A percentile compares a stretch with the other conserved stretches of the same genome.
These are phyloP conservation scores for Chionoecetes opilio DNA, from an alignment of 1,140 invertebrate genomes.

Conservation along the genomic window DNA sequence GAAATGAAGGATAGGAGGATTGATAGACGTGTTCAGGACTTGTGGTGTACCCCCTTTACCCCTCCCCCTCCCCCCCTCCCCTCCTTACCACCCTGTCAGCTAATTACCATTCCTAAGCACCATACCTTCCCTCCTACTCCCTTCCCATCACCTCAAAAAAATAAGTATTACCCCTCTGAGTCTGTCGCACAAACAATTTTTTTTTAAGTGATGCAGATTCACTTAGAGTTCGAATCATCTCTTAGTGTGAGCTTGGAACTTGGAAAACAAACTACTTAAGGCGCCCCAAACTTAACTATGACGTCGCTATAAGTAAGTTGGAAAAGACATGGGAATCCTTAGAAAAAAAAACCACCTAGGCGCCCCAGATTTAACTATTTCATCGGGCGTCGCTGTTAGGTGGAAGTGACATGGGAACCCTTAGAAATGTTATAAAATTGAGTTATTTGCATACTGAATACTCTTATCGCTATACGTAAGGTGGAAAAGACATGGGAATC, in stretches of 20 bases:
- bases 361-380: no score
- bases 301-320: no score
- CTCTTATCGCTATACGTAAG: no score
- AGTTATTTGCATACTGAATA: no score
- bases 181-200: neutral
- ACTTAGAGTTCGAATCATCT: slow-evolving; percentile 5
- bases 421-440: no score
- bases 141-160: neutral
- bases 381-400: no score
- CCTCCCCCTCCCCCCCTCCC: neutral
- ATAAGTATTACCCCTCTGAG: neutral
- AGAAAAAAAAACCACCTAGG: no score
- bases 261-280: neutral
- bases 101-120: neutral
- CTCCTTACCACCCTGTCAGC: neutral
- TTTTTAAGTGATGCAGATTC: neutral
- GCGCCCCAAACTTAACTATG: no score
- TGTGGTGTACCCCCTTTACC: neutral
- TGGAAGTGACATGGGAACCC: no score
- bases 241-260: neutral
- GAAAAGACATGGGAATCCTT: no score
- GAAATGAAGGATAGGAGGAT: no score
- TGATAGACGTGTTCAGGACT: neutral
- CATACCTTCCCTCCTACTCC: neutral
- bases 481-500: neutral